phyloP scores from a whole-genome alignment of 2,888 invertebrate species.

The Bibio marci region DNA sequence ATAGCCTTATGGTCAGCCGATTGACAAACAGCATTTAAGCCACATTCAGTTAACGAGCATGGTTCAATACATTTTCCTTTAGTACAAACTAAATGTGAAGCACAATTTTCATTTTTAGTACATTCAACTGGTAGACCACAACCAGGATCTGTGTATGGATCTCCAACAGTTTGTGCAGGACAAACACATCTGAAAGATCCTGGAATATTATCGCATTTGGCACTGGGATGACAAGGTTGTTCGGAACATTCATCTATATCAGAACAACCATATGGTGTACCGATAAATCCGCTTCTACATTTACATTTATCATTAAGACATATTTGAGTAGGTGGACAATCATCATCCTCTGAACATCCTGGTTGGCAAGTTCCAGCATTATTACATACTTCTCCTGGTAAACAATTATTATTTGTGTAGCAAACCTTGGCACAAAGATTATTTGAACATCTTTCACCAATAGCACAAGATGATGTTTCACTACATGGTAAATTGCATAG shows the following conservation, averaged over 20 bases:
- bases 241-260: slow-evolving; percentile 73
- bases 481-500: slow-evolving; percentile 65
- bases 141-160: slow-evolving; percentile 51
- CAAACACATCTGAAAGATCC: slow-evolving; percentile 71
- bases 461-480: slow-evolving; percentile 55
- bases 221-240: slow-evolving; percentile 61
- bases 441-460: slow-evolving; percentile 67
- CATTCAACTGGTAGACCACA: slow-evolving; percentile 66
- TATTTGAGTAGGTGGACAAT: slow-evolving; percentile 63
- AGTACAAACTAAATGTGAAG: slow-evolving; percentile 55
- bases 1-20: slow-evolving; percentile 52
- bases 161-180: slow-evolving; percentile 61
- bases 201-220: slow-evolving; percentile 58
- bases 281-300: slow-evolving; percentile 59
- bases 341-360: slow-evolving; percentile 66
- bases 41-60: slow-evolving; percentile 54
- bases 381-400: slow-evolving; percentile 75
- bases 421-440: slow-evolving; percentile 71
- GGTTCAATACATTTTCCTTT: slow-evolving; percentile 67
- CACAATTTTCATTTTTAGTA: slow-evolving; percentile 53
- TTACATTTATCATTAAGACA: slow-evolving; percentile 58
- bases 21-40: slow-evolving; percentile 57
- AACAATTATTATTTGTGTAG: slow-evolving; percentile 70
- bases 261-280: slow-evolving; percentile 53
- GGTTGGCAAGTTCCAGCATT: slow-evolving; percentile 60